A percentile compares a stretch with the other conserved stretches of the same genome.
Conservation (phyloP, 2,113 vertebrate species). For the Syngnathoides biaculeatus region DNA sequence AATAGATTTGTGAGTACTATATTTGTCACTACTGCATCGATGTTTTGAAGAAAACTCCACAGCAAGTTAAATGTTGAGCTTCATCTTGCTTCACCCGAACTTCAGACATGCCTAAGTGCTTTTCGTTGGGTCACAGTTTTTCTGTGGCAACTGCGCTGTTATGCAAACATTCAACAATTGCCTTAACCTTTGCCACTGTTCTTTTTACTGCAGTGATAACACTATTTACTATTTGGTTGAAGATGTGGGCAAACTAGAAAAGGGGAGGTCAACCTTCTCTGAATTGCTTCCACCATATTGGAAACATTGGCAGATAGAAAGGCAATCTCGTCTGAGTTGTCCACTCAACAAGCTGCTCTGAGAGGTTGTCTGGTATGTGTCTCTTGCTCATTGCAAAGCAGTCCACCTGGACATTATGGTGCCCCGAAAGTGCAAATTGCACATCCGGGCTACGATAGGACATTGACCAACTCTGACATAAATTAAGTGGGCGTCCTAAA, state of each 20-base stretch:
- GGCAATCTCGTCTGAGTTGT: too few relatives aligned
- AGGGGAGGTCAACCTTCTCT: neutral
- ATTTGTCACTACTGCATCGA: neutral
- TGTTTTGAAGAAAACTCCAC: neutral
- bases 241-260: neutral
- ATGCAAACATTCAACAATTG: conserved; percentile 1
- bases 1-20: too few relatives aligned
- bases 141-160: neutral
- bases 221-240: neutral
- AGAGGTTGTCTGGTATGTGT: neutral
- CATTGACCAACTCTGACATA: too few relatives aligned
- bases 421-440: too few relatives aligned
- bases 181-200: neutral
- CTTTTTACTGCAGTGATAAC: neutral
- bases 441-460: too few relatives aligned
- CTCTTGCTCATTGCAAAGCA: neutral
- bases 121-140: neutral
- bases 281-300: neutral
- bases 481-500: too few relatives aligned
- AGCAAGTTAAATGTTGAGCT: too few relatives aligned
- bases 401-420: too few relatives aligned
- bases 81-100: neutral
- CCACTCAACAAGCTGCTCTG: neutral
- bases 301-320: neutral
- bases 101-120: neutral